Percentiles rank a stretch among this genome's conserved stretches.
Conservation (phyloP, 1,140 invertebrate species). For the Lepidurus packardi region DNA sequence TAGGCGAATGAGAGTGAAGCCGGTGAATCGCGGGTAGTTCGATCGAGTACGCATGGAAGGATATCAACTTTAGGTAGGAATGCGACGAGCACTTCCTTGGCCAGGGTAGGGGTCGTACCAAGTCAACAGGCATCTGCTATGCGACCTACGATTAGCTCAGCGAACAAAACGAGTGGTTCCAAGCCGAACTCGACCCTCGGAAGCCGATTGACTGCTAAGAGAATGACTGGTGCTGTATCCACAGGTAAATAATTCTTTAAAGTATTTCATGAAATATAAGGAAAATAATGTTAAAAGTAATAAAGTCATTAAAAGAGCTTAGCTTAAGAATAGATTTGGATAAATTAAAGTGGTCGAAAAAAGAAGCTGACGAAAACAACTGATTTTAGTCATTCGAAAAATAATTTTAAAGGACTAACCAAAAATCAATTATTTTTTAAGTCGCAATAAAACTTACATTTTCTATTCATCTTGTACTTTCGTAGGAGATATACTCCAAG, state of each 20-base stretch:
- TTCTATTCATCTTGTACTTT: not conserved
- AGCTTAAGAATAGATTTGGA: too few relatives aligned
- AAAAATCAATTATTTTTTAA: too few relatives aligned
- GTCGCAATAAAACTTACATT: not conserved
- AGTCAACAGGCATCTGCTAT: conserved; percentile 47
- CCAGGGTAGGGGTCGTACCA: conserved; percentile 45
- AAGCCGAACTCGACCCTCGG: conserved; percentile 42
- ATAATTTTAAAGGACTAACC: too few relatives aligned
- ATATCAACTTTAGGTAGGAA: conserved; percentile 47
- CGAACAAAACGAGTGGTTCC: conserved; percentile 56
- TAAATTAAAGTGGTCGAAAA: too few relatives aligned
- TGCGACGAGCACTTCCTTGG: conserved; percentile 40
- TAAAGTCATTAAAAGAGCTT: too few relatives aligned
- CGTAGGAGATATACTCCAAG: conserved; percentile 56
- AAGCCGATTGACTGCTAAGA: conserved; percentile 48
- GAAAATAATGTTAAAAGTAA: too few relatives aligned
- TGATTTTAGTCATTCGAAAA: too few relatives aligned
- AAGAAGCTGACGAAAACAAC: too few relatives aligned
- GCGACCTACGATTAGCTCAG: conserved; percentile 69
- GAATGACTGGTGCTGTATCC: conserved; percentile 59
- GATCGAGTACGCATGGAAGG: conserved; percentile 61
- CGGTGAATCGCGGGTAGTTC: not conserved
- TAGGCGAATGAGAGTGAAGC: conserved; percentile 45
- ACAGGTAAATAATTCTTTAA: conserved; percentile 49
- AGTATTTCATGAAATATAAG: not conserved